Conservation (phyloP, 2,797 vertebrate species). For the Halcyon chelicuti region DNA sequence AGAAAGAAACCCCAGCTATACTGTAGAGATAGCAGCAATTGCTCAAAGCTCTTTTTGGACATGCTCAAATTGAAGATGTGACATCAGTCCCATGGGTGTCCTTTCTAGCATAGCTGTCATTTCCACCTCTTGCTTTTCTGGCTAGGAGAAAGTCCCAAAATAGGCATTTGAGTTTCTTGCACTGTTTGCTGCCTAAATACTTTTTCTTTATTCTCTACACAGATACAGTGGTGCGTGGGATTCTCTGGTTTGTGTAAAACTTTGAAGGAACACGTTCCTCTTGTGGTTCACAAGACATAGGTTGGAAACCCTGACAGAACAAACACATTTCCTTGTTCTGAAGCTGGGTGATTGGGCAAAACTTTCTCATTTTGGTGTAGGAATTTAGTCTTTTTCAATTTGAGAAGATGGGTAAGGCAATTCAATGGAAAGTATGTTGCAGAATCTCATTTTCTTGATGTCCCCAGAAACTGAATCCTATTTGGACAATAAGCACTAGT, state of each 20-base stretch:
- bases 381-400: not conserved
- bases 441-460: not conserved
- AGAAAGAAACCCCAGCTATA: not conserved
- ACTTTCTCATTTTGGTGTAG: not conserved
- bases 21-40: not conserved
- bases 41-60: not conserved
- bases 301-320: not conserved
- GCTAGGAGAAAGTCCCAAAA: not conserved
- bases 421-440: not conserved
- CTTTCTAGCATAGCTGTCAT: not conserved
- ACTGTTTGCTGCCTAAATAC: not conserved
- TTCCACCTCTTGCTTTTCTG: slow-evolving; percentile 4
- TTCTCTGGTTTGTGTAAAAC: not conserved
- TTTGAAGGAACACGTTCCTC: not conserved
- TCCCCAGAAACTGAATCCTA: not conserved
- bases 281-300: not conserved
- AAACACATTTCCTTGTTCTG: not conserved
- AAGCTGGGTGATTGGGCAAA: not conserved
- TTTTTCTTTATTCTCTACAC: not conserved
- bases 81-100: not conserved
- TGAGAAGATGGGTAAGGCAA: not conserved
- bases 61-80: not conserved
- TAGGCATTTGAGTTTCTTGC: not conserved
- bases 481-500: not conserved
- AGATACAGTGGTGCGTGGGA: accelerated